These are phyloP conservation scores for Bruchidius siliquastri DNA, from an alignment of 2,888 invertebrate species.

Conservation along the genomic window DNA sequence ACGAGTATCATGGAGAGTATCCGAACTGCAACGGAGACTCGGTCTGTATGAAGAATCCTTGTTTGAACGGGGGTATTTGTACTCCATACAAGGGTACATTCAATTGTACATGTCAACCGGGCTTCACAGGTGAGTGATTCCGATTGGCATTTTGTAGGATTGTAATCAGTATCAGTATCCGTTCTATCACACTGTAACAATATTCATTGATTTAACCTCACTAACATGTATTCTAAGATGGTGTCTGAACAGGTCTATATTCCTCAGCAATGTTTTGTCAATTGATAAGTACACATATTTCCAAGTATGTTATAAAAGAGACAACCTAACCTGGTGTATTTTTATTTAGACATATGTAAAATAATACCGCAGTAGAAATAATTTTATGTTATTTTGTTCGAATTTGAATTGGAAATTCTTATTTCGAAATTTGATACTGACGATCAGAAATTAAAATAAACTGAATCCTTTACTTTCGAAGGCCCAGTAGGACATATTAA, in stretches of 20 bases:
- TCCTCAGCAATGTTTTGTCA: not conserved
- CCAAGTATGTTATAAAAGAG: no score
- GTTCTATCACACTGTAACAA: not conserved
- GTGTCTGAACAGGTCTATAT: not conserved
- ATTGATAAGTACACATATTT: no score
- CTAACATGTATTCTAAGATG: not conserved
- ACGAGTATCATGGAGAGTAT: slow-evolving; percentile 55
- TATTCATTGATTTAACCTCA: not conserved
- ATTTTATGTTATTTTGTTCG: no score
- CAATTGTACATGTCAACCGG: slow-evolving; percentile 67
- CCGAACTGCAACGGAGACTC: slow-evolving; percentile 50
- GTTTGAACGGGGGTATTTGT: slow-evolving; percentile 74
- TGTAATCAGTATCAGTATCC: no score
- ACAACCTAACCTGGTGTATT: no score
- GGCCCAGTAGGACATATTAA: no score
- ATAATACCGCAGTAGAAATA: no score
- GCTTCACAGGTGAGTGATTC: slow-evolving; percentile 59
- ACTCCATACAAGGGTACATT: slow-evolving; percentile 52
- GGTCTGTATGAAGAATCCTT: slow-evolving; percentile 64
- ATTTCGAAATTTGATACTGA: no score
- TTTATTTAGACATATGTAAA: no score
- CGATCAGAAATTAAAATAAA: no score
- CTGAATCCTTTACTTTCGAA: no score
- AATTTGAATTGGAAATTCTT: no score
- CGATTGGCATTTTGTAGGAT: not conserved